These are phyloP conservation scores for Peromyscus attwateri DNA, from an alignment of 2,797 vertebrate species.

Conservation along the genomic window DNA sequence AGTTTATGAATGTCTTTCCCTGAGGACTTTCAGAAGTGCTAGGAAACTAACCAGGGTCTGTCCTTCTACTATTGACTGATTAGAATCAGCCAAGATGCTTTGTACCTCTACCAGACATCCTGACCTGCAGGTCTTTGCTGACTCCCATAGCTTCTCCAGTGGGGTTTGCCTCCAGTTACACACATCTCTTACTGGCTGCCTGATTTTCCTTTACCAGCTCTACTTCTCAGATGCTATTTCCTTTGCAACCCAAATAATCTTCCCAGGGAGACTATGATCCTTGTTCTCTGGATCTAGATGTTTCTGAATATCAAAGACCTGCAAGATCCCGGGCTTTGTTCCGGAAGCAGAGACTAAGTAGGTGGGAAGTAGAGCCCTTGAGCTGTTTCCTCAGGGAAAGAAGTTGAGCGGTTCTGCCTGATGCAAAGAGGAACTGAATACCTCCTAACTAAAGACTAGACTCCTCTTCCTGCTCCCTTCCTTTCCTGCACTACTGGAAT, in stretches of 20 bases:
- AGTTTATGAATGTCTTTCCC: neutral
- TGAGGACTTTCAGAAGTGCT: neutral
- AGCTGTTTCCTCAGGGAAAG: too few relatives aligned
- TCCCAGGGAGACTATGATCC: neutral
- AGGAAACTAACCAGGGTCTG: neutral
- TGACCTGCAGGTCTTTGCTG: neutral
- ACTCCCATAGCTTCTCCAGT: neutral
- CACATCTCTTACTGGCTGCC: neutral
- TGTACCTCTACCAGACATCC: neutral
- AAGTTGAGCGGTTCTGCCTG: neutral
- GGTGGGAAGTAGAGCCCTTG: neutral
- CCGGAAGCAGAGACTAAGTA: neutral
- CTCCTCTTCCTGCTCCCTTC: neutral
- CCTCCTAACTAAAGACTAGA: neutral
- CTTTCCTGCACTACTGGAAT: neutral
- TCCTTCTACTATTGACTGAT: neutral
- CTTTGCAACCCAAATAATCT: neutral
- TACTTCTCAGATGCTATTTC: neutral
- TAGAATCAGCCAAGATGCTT: neutral
- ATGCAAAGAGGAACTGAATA: neutral
- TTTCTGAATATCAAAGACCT: neutral
- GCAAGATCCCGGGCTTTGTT: neutral
- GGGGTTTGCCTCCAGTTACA: neutral
- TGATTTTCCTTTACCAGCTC: neutral
- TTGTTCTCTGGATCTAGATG: neutral